Evolutionary conservation across 2,888 invertebrate genomes (phyloP), one percentile per base, ranked within the genome.

Genomic region (Brachypalpus laphriformis): DNA sequence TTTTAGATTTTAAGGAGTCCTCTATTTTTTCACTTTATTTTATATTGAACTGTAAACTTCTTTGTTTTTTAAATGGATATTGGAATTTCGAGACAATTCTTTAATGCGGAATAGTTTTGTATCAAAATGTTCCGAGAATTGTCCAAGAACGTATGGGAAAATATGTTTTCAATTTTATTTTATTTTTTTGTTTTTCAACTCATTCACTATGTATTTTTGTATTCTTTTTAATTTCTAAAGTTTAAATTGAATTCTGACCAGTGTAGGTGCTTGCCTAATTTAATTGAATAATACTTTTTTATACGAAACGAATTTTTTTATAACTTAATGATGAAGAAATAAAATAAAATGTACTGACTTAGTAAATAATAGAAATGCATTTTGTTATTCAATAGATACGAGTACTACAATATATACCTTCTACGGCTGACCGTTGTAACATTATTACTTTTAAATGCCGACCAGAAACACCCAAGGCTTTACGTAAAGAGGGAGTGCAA

Each of bases 281-380:
- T 63, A 14, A 80, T 34, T 56, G 22, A 71, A 28, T 14, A 47
- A 63, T 14, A 61, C 14, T 14, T 40, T 49, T 59, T 72, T 76
- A 51, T 72, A 72, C 51, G 34, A 45, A 72, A 42, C 28, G 59
- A 75, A 40, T 63, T 57, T 78, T 70, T 70, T 68, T 63, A 74
- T 51, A 68, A 57, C 22, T 45, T 59, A 70, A 34, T 49, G 40
- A 68, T 20, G 28, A 66, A 61, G 70, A 66, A 63, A 51, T 68
- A 54, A 80, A 80, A 70, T 85, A 75, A 81, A 85, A 81, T 71
- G 85, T 85, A 85, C 81, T 85, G 85, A 85, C 54, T 66, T 85
- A 81, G 77, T 76, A 42, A 80, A 70, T 83, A 72, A 47, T 63
- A 40, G 14, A 22, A 34, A 16, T 20, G 51, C 20, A 56, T 83